A percentile compares a stretch with the other conserved stretches of the same genome.
Evolutionary conservation across 2,888 invertebrate species (phyloP).

Genomic region (Bellardia bayeri): DNA sequence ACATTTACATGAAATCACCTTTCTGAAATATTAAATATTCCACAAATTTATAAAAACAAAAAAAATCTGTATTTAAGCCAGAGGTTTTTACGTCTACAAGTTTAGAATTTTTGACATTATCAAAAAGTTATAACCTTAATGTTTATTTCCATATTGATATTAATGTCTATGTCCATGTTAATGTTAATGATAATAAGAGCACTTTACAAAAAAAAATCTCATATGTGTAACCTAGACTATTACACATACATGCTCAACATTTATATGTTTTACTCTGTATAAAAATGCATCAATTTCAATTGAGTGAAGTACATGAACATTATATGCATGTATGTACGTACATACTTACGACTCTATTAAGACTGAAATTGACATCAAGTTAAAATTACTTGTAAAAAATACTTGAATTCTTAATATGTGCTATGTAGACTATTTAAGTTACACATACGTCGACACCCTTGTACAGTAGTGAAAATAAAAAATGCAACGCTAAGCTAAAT

Average conservation of each 20-base stretch:
- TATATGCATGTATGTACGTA: not conserved
- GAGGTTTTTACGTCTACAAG: too few species aligned
- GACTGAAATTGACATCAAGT: constrained; percentile 82
- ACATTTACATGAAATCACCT: too few species aligned
- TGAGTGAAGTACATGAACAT: constrained; percentile 75
- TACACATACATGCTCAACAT: not conserved
- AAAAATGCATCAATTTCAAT: constrained; percentile 79
- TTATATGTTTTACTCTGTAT: constrained; percentile 30
- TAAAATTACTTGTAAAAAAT: constrained; percentile 79
- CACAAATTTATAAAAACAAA: too few species aligned
- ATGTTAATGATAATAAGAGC: constrained; percentile 42
- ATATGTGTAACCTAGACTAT: too few species aligned
- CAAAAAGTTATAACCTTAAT: not conserved
- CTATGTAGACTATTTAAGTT: constrained; percentile 33
- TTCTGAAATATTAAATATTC: too few species aligned
- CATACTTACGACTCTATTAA: not conserved
- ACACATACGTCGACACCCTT: not conserved
- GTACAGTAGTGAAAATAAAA: too few species aligned
- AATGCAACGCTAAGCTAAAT: too few species aligned
- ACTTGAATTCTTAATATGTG: constrained; percentile 50
- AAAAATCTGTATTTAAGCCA: too few species aligned
- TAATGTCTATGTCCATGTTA: constrained; percentile 42
- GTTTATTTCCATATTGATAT: constrained; percentile 31
- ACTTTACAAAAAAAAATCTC: constrained; percentile 25
- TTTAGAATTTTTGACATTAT: too few species aligned